phyloP scores from a whole-genome alignment of 2,888 invertebrate genomes.

The Notodonta dromedarius region DNA sequence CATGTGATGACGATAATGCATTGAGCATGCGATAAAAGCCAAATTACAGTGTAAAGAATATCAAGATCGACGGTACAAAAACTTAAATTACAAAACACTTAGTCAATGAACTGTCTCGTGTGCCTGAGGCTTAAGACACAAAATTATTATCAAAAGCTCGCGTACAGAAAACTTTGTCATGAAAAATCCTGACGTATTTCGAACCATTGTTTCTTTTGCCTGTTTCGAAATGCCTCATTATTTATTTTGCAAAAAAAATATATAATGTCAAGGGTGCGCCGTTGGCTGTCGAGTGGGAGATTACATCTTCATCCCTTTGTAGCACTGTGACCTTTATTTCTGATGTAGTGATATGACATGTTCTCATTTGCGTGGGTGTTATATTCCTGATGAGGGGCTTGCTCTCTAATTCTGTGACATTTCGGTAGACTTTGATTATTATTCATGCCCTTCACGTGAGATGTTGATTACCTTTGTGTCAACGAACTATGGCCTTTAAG shows the following conservation, averaged over 20 bases:
- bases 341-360: background rate
- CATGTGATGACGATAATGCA: too few relatives aligned
- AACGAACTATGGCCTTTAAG: too few relatives aligned
- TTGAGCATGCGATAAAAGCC: too few relatives aligned
- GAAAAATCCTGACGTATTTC: too few relatives aligned
- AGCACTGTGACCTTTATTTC: constrained; percentile 1
- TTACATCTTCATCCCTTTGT: background rate
- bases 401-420: background rate
- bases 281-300: constrained; percentile 1
- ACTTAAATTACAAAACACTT: too few relatives aligned
- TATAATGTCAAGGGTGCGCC: constrained; percentile 29
- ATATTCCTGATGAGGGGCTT: background rate
- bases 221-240: constrained; percentile 13
- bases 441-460: background rate
- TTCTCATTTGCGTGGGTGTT: background rate
- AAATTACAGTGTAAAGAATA: too few relatives aligned
- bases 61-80: too few relatives aligned
- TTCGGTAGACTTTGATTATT: background rate
- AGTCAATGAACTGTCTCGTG: too few relatives aligned
- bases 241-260: constrained; percentile 15
- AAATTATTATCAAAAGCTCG: too few relatives aligned
- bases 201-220: background rate
- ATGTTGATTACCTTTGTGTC: too few relatives aligned
- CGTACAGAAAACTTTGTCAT: too few relatives aligned
- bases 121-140: too few relatives aligned